Base-by-base conservation (phyloP, 2,113 vertebrate species). In the Tenebrosternarchus preto region DNA sequence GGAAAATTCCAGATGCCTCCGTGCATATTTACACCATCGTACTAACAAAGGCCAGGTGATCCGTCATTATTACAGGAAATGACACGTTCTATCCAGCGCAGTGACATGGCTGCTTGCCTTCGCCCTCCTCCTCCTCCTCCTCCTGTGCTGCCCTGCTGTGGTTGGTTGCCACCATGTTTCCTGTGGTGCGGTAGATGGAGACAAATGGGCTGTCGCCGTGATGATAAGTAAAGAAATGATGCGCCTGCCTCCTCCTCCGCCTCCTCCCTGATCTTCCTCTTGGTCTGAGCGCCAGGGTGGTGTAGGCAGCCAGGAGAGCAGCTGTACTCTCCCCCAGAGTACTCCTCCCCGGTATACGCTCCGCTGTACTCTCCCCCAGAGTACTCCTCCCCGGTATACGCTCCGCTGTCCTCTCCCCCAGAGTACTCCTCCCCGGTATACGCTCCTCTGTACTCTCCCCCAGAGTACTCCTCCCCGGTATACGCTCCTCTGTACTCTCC, bases 221-320 rank as follows among this genome's bases (percentile, higher is more conserved):
- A 66, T 74, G 71, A 84, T 83, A 82, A 83, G 79, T 64, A 71
- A 76, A 80, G 56, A 85, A 82, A 80, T 69, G 85, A 86, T 84
- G 72, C 61, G 39, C 71, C 60, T 68, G 43, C 8, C 12, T 50
- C 22, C 71, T 63, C 39, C 29, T 27, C 15, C 12, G 56, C 27
- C 61, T 60, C 25, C 67, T 56, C 53, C 63, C 46, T 55, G 69
- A 78, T 80, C 80, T 67, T 29, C 57, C 59, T 68, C 19, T 19
- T 25, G 27, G 6, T 12, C 39, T 76, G 63, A 31, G 29, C 31
- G 29, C 77, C 56, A 64, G 56, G 7, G 31, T 70, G 70, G 55
- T 19, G 15, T 17, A 29, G 4, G 33, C 61, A 29, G 17, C 81
- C 20, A 72, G 55, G 56, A 79, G 59, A 67, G 7, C 19, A 73